A percentile compares a stretch with the other conserved stretches of the same genome.
phyloP scores from a whole-genome alignment of 2,888 invertebrate species.

The Coelopa pilipes region DNA sequence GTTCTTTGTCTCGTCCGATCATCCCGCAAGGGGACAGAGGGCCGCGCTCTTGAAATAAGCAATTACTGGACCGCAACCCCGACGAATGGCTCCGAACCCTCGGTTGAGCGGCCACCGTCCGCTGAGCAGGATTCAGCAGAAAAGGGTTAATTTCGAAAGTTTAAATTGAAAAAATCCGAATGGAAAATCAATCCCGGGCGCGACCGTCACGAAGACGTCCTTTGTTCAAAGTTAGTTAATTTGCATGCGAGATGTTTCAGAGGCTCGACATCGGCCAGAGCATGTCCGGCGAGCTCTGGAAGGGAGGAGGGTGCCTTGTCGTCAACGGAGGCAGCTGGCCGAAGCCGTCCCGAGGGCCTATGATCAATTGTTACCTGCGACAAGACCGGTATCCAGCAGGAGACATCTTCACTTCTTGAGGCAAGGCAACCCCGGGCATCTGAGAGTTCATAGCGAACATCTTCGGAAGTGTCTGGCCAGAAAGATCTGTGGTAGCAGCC shows the following conservation, averaged over 20 bases:
- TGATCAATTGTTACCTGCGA: too few species aligned
- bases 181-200: constrained; percentile 5
- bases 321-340: too few species aligned
- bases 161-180: constrained; percentile 14
- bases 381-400: not conserved
- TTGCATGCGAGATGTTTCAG: constrained; percentile 11
- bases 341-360: too few species aligned
- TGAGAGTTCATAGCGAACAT: too few species aligned
- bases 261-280: not conserved
- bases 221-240: constrained; percentile 17
- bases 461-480: too few species aligned
- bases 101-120: not conserved
- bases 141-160: constrained; percentile 32
- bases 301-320: too few species aligned
- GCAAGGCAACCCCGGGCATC: too few species aligned
- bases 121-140: not conserved
- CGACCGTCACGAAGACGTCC: constrained; percentile 4
- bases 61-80: constrained; percentile 43
- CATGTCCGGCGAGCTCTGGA: too few species aligned
- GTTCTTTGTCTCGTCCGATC: constrained; percentile 28
- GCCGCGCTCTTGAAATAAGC: constrained; percentile 49
- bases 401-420: not conserved
- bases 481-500: too few species aligned
- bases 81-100: not conserved
- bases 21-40: constrained; percentile 44